phyloP scores from a whole-genome alignment of 1,140 invertebrate genomes.

The Philotrypesis tridentata region DNA sequence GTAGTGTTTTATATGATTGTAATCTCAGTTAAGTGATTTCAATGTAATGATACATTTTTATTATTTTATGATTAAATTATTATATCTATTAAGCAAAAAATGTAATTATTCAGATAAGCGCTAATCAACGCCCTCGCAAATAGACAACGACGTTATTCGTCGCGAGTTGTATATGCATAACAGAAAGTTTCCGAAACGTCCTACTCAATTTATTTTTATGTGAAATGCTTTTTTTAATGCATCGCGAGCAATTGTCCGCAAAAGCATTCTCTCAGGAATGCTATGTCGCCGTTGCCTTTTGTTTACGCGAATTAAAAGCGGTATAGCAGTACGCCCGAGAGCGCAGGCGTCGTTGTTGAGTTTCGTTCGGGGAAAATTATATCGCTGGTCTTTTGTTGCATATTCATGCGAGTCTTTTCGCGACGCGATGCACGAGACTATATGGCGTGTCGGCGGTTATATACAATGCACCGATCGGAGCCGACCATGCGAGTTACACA shows the following conservation, averaged over 20 bases:
- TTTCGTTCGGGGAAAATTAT: conserved; percentile 7
- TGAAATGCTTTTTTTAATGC: not conserved
- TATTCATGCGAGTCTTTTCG: conserved; percentile 11
- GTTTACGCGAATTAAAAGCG: not conserved
- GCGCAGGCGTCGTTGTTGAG: not conserved
- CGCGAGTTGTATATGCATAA: too few species aligned
- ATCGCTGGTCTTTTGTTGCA: not conserved
- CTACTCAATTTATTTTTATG: not conserved
- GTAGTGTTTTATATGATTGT: too few species aligned
- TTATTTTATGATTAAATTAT: too few species aligned
- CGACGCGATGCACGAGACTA: not conserved
- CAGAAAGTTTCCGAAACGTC: not conserved
- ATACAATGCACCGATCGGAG: conserved; percentile 16
- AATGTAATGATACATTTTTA: too few species aligned
- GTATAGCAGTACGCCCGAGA: not conserved
- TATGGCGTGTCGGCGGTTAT: not conserved
- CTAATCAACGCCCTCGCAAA: too few species aligned
- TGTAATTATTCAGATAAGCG: too few species aligned
- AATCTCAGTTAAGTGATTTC: too few species aligned
- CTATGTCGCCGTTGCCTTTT: not conserved
- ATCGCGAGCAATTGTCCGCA: not conserved
- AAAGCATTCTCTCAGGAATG: not conserved
- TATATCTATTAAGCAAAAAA: too few species aligned
- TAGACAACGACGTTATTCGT: too few species aligned
- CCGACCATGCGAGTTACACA: not conserved